These are phyloP conservation scores for Melanerpes formicivorus DNA, from an alignment of 2,113 vertebrate genomes.

Conservation along the genomic window DNA sequence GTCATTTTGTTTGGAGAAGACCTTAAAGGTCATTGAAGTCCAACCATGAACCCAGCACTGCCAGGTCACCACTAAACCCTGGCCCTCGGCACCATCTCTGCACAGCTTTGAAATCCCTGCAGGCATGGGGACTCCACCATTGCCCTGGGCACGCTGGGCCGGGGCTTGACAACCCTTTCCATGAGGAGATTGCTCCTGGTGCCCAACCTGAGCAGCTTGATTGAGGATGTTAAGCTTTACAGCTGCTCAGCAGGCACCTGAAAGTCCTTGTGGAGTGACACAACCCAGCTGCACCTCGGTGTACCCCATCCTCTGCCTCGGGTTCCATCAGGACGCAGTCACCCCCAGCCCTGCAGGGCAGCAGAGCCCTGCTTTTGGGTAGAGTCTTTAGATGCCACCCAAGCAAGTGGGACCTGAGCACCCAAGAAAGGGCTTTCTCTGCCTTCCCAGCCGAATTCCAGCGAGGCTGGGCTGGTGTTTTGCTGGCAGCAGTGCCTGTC, in stretches of 20 bases:
- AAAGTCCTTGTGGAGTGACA: background rate
- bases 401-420: background rate
- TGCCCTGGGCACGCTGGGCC: background rate
- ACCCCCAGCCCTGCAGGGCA: background rate
- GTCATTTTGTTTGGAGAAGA: too few species aligned
- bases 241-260: background rate
- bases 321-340: fast-evolving
- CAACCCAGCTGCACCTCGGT: too few species aligned
- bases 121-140: background rate
- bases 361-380: background rate
- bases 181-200: background rate
- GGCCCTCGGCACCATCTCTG: background rate
- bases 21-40: too few species aligned
- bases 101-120: background rate
- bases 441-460: background rate
- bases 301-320: background rate
- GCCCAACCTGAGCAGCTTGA: background rate
- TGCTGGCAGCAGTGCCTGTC: background rate
- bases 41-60: too few species aligned
- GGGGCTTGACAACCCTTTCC: background rate
- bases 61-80: too few species aligned
- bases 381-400: background rate
- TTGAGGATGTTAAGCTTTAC: background rate
- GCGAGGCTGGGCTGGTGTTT: background rate
- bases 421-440: background rate